phyloP scores from a whole-genome alignment of 2,888 invertebrate species.

The Lysandra coridon region DNA sequence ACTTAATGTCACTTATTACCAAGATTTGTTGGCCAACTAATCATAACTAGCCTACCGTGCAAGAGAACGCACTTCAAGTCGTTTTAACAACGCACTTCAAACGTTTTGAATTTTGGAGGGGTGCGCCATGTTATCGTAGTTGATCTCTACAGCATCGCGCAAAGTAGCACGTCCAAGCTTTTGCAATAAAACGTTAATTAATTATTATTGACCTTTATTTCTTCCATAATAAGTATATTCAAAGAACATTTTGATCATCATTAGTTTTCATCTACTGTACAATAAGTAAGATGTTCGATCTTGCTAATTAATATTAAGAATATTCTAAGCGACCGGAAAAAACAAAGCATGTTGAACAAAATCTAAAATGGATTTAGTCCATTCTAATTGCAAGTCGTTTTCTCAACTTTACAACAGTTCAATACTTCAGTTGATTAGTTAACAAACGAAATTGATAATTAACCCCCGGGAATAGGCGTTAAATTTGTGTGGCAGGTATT shows the following conservation, averaged over 20 bases:
- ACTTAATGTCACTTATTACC: too few species aligned
- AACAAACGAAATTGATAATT: constrained; percentile 15
- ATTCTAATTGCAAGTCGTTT: not conserved
- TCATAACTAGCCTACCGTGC: too few species aligned
- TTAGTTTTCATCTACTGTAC: not conserved
- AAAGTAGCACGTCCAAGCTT: too few species aligned
- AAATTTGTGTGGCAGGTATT: constrained; percentile 26
- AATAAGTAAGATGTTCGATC: not conserved
- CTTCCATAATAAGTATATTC: too few species aligned
- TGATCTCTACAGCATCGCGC: too few species aligned
- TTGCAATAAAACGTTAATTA: too few species aligned
- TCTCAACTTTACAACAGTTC: not conserved
- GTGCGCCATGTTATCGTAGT: too few species aligned
- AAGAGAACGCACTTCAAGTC: too few species aligned
- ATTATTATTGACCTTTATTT: too few species aligned
- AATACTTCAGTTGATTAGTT: not conserved
- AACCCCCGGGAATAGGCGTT: constrained; percentile 24
- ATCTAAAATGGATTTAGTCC: not conserved
- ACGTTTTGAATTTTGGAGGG: too few species aligned
- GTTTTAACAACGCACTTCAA: too few species aligned
- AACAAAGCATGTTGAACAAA: not conserved
- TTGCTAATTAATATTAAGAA: not conserved
- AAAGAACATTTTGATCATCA: not conserved
- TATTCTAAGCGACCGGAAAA: not conserved
- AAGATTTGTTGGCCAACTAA: too few species aligned